Evolutionary conservation across 2,113 vertebrate genomes (phyloP).

Genomic region (Pachypanchax playfairii): DNA sequence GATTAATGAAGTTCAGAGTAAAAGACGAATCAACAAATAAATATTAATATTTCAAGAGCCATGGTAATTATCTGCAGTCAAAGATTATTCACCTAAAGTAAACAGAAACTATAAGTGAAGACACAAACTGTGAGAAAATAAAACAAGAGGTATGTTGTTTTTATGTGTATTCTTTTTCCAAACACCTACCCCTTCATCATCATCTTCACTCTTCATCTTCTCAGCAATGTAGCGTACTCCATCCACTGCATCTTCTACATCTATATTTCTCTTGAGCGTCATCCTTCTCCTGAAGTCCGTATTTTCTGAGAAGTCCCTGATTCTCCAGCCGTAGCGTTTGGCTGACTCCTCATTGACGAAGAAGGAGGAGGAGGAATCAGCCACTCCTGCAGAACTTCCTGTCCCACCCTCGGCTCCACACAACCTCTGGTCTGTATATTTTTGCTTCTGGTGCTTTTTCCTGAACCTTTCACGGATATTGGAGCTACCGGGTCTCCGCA

Average conservation of each 20-base stretch:
- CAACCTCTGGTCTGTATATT: conserved; percentile 62
- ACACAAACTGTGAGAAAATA: not conserved
- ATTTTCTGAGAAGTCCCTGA: conserved; percentile 71
- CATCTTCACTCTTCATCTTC: conserved; percentile 83
- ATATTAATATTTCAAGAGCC: no score
- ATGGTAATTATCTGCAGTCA: no score
- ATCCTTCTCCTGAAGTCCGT: conserved; percentile 76
- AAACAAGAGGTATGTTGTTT: no score
- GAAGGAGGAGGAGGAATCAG: conserved; percentile 69
- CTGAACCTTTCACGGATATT: conserved; percentile 75
- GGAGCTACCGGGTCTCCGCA: conserved; percentile 77
- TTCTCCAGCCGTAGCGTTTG: conserved; percentile 74
- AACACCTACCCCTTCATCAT: conserved; percentile 80
- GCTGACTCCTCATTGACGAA: conserved; percentile 78
- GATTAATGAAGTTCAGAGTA: no score
- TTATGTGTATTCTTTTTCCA: not conserved
- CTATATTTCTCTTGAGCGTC: conserved; percentile 73
- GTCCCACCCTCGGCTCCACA: conserved; percentile 47
- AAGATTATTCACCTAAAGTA: no score
- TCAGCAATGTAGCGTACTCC: conserved; percentile 82
- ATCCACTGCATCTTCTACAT: conserved; percentile 79
- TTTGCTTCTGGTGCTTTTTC: conserved; percentile 71
- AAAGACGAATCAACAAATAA: no score
- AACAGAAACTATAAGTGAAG: not conserved
- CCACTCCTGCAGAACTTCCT: conserved; percentile 32